Evolutionary conservation across 2,888 invertebrate species (phyloP).

Genomic region (Cantharis flavilabris): DNA sequence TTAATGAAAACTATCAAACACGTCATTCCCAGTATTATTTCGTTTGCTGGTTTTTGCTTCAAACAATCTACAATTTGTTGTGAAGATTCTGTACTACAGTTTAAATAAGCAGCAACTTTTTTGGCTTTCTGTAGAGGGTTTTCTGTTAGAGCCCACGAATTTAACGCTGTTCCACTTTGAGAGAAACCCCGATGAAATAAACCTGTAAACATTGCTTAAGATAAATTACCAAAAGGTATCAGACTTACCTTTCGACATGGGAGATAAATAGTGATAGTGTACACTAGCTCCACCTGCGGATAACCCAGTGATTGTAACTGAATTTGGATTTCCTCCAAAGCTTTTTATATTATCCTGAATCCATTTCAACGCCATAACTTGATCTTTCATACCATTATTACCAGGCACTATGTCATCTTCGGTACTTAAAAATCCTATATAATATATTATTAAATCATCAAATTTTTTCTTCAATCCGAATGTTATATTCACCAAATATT

Average conservation of each 20-base stretch:
- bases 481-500: conserved; percentile 40
- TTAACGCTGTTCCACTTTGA: conserved; percentile 69
- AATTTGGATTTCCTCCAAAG: conserved; percentile 52
- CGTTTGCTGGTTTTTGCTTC: conserved; percentile 61
- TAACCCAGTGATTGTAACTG: conserved; percentile 49
- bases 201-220: conserved; percentile 49
- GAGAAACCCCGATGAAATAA: conserved; percentile 67
- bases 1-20: conserved; percentile 64
- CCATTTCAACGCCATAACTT: conserved; percentile 49
- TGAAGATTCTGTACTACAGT: conserved; percentile 63
- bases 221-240: neutral
- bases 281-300: conserved; percentile 53
- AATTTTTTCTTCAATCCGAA: neutral
- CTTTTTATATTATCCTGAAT: conserved; percentile 47
- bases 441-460: neutral
- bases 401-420: conserved; percentile 50
- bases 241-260: conserved; percentile 41
- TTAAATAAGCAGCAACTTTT: conserved; percentile 62
- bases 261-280: conserved; percentile 51
- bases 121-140: conserved; percentile 64
- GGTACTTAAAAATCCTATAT: conserved; percentile 49
- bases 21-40: conserved; percentile 61
- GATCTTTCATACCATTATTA: conserved; percentile 53
- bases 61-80: conserved; percentile 68
- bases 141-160: conserved; percentile 60